phyloP scores from a whole-genome alignment of 2,888 invertebrate genomes.

The Meganola albula region DNA sequence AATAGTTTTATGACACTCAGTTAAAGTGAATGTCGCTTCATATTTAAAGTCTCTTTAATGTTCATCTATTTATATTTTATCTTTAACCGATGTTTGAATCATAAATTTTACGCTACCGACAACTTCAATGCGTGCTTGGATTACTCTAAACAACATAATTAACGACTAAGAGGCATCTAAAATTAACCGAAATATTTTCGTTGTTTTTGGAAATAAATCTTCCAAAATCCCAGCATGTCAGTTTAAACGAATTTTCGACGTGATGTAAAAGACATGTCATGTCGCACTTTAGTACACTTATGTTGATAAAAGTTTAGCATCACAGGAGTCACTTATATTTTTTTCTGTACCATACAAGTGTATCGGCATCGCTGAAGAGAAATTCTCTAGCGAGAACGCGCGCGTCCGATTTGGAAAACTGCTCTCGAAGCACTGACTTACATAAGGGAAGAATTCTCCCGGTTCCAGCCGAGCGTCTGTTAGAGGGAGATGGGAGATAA shows the following conservation, averaged over 20 bases:
- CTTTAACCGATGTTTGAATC: conserved; percentile 39
- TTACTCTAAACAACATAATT: conserved; percentile 51
- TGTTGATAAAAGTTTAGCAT: conserved; percentile 45
- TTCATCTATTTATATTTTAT: conserved; percentile 56
- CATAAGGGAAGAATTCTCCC: conserved; percentile 71
- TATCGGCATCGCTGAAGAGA: conserved; percentile 48
- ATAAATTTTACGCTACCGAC: conserved; percentile 43
- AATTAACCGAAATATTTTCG: conserved; percentile 47
- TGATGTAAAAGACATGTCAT: conserved; percentile 38
- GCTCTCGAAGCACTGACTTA: conserved; percentile 65
- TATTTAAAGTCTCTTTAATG: conserved; percentile 49
- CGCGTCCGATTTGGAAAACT: conserved; percentile 40
- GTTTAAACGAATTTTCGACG: conserved; percentile 49
- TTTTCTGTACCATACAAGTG: conserved; percentile 24
- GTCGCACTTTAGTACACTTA: conserved; percentile 32
- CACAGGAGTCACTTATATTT: conserved; percentile 34
- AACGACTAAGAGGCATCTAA: conserved; percentile 42
- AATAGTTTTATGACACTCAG: conserved; percentile 61
- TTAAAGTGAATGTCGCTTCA: conserved; percentile 55
- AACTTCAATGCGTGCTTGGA: conserved; percentile 43
- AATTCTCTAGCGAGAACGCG: conserved; percentile 27
- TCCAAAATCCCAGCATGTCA: conserved; percentile 46
- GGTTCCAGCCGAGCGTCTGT: conserved; percentile 54
- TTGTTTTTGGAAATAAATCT: conserved; percentile 54
- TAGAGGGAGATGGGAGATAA: conserved; percentile 54